Evolutionary conservation across 1,140 invertebrate genomes (phyloP).

Genomic region (Drosophila repletoides): DNA sequence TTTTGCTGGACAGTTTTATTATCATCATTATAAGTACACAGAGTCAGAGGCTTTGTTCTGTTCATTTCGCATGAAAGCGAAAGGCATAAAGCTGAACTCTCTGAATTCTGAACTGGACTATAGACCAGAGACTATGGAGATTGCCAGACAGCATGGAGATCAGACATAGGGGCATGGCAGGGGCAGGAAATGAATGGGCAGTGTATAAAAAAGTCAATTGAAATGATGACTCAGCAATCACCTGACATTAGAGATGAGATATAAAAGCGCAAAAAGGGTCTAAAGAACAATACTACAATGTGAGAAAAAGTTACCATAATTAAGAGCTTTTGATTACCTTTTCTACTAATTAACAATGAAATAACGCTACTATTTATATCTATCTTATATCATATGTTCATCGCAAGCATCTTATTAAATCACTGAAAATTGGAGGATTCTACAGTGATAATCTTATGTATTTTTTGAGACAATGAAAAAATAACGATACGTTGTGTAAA

Average conservation of each 20-base stretch:
- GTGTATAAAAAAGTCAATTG: constrained; percentile 11
- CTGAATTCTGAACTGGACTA: constrained; percentile 20
- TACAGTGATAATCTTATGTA: no score
- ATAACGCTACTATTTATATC: no score
- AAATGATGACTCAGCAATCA: constrained; percentile 33
- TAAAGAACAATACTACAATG: no score
- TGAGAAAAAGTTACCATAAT: no score
- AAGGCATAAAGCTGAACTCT: constrained; percentile 40
- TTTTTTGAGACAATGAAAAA: no score
- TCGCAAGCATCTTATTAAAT: no score
- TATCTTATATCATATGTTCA: no score
- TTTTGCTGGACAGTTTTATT: constrained; percentile 50
- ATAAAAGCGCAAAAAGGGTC: not conserved
- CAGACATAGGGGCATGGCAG: not conserved
- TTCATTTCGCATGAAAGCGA: constrained; percentile 56
- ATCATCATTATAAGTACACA: constrained; percentile 23
- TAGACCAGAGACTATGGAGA: not conserved
- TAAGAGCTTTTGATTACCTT: no score
- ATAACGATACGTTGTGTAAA: not conserved
- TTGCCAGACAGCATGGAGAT: not conserved
- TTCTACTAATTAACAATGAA: no score
- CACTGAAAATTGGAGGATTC: no score
- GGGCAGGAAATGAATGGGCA: constrained; percentile 23
- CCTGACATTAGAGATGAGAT: constrained; percentile 16
- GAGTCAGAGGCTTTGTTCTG: constrained; percentile 20